A percentile compares a stretch with the other conserved stretches of the same genome.
Evolutionary conservation across 2,797 vertebrate species (phyloP).

Genomic region (Bradypodion pumilum): DNA sequence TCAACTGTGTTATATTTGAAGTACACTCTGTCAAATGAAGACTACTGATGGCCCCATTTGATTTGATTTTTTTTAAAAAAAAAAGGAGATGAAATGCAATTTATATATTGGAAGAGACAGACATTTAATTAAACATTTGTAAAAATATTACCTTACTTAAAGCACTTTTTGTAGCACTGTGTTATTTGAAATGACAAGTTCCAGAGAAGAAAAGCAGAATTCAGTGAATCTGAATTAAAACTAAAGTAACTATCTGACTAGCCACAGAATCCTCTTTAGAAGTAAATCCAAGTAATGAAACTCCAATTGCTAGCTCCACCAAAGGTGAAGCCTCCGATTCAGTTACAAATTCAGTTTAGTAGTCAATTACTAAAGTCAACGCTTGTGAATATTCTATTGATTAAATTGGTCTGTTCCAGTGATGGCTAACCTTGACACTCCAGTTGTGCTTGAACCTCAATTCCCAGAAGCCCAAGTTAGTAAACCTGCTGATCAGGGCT

Average conservation of each 20-base stretch:
- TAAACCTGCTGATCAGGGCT: too few species aligned
- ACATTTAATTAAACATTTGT: constrained; percentile 5
- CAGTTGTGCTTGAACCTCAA: too few species aligned
- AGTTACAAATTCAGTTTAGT: too few species aligned
- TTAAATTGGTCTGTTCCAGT: too few species aligned
- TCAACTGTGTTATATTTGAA: background rate
- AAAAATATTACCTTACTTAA: constrained; percentile 26
- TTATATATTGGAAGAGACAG: background rate
- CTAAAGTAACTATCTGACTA: constrained; percentile 34
- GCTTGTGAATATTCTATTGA: too few species aligned
- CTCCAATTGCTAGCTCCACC: background rate
- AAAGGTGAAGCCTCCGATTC: too few species aligned
- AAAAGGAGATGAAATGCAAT: constrained; percentile 33
- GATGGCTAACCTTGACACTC: too few species aligned
- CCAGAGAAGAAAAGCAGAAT: constrained; percentile 42
- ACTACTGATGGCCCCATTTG: constrained; percentile 30
- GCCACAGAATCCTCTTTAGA: background rate
- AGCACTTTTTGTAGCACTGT: background rate
- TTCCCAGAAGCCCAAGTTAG: too few species aligned
- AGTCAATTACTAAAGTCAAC: too few species aligned
- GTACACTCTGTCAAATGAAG: background rate
- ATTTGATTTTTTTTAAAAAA: constrained; percentile 13
- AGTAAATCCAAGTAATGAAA: background rate
- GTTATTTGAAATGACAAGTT: background rate
- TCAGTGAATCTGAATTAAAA: constrained; percentile 21